Evolutionary conservation across 1,140 invertebrate genomes (phyloP).

Genomic region (Drosophila yakuba): DNA sequence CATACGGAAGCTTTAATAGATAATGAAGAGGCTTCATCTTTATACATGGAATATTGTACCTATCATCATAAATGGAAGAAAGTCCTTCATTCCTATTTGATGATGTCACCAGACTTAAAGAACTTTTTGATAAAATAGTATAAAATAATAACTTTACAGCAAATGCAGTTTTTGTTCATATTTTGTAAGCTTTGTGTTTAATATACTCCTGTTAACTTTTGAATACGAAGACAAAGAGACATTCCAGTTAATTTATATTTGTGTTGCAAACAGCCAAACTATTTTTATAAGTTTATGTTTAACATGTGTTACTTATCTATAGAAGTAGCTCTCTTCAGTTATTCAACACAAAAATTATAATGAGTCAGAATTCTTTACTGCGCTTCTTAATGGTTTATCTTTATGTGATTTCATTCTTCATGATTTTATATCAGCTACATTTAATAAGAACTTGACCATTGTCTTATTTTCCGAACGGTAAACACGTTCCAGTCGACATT

Average conservation of each 20-base stretch:
- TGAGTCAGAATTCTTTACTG: not conserved
- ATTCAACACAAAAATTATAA: not conserved
- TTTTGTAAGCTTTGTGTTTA: not conserved
- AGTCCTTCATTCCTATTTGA: conserved; percentile 29
- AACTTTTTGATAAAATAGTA: conserved; percentile 17
- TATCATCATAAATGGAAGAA: conserved; percentile 46
- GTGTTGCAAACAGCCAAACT: not conserved
- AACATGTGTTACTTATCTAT: conserved; percentile 17
- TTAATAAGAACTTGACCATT: conserved; percentile 20
- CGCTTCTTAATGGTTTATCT: not conserved
- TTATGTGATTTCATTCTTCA: conserved; percentile 1
- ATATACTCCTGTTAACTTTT: not conserved
- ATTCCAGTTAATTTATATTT: conserved; percentile 9
- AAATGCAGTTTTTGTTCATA: not conserved
- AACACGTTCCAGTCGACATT: conserved; percentile 38
- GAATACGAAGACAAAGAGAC: not conserved
- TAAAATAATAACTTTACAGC: no score
- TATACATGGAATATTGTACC: conserved; percentile 29
- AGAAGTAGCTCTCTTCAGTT: not conserved
- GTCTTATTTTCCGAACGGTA: not conserved
- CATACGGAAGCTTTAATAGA: conserved; percentile 14
- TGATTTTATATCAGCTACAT: conserved; percentile 3
- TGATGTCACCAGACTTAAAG: conserved; percentile 26
- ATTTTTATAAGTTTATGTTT: conserved; percentile 1
- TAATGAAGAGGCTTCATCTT: conserved; percentile 21